These are phyloP conservation scores for Atrina japonica DNA, from an alignment of 2,888 invertebrate genomes.

Conservation along the genomic window DNA sequence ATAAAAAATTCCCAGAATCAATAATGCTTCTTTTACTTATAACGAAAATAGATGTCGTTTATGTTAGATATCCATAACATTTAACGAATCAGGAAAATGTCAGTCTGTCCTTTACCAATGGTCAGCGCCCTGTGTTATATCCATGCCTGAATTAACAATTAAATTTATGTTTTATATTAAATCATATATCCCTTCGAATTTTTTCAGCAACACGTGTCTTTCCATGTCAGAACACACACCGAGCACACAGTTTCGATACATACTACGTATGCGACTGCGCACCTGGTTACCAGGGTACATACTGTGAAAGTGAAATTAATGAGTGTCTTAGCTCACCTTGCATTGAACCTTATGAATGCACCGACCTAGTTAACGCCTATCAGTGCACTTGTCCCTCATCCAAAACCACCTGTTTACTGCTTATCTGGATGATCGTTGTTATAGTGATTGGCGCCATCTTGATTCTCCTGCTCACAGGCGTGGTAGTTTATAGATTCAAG, in stretches of 20 bases:
- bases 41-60: too few species aligned
- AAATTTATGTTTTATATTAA: too few species aligned
- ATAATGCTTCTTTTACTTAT: too few species aligned
- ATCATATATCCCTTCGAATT: not conserved
- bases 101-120: too few species aligned
- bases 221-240: slow-evolving; percentile 21
- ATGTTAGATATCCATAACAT: too few species aligned
- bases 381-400: slow-evolving; percentile 12
- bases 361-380: slow-evolving; percentile 11
- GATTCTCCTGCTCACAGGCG: too few species aligned
- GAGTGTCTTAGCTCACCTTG: slow-evolving; percentile 24
- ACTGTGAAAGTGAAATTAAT: slow-evolving; percentile 15
- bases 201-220: slow-evolving; percentile 9
- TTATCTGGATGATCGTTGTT: slow-evolving; percentile 13
- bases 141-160: too few species aligned
- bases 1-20: too few species aligned
- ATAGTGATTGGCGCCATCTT: slow-evolving; percentile 11
- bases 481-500: not conserved
- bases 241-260: slow-evolving; percentile 20
- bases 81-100: too few species aligned
- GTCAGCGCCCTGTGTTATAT: too few species aligned
- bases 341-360: slow-evolving; percentile 13
- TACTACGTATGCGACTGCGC: slow-evolving; percentile 24
- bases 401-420: slow-evolving; percentile 9
- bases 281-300: slow-evolving; percentile 6